Base-by-base conservation (phyloP, 2,113 vertebrate genomes). In the Hyla sarda region DNA sequence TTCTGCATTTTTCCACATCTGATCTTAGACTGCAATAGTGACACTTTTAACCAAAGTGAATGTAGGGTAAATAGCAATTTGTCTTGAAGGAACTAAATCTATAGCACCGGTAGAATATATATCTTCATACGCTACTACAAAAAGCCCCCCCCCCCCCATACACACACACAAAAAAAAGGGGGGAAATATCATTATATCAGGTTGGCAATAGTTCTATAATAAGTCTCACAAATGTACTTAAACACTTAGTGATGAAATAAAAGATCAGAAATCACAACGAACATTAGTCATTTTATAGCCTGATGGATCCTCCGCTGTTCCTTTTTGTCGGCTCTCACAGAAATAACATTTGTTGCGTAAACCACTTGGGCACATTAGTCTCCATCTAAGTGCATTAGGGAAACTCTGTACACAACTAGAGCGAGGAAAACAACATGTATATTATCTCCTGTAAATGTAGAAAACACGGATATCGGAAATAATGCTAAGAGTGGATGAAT, bases 331-430 rank as follows among this genome's bases (percentile, higher is more conserved):
- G 69, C 16, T 48, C 25, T 32, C 6, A 23, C 74, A 76, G 48
- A 76, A 30, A 76, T 28, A 54, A 56, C 19, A 32, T 21, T 54
- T 56, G 14, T 54, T 77, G 32, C 48, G 28, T 54, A 77, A 77
- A 54, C 48, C 75, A 54, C 75, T 54, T 32, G 75, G 75, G 48
- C 48, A 28, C 50, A 77, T 77, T 77, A 54, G 25, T 77, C 48
- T 54, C 28, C 8, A 77, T 77, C 25, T 32, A 30, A 77, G 75
- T 54, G 50, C 75, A 54, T 54, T 54, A 34, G 75, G 75, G 75
- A 34, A 50, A 34, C 48, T 19, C 28, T 7, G 25, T 56, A 54
- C 75, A 77, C 48, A 54, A 54, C 48, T 32, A 77, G 47, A 50
- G 48, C 48, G 5, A 77, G 75, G 19, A 34, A 56, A 54, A 77